Percentiles rank a stretch among this genome's conserved stretches.
phyloP scores from a whole-genome alignment of 2,797 vertebrate genomes.

The Propithecus deckenii region DNA sequence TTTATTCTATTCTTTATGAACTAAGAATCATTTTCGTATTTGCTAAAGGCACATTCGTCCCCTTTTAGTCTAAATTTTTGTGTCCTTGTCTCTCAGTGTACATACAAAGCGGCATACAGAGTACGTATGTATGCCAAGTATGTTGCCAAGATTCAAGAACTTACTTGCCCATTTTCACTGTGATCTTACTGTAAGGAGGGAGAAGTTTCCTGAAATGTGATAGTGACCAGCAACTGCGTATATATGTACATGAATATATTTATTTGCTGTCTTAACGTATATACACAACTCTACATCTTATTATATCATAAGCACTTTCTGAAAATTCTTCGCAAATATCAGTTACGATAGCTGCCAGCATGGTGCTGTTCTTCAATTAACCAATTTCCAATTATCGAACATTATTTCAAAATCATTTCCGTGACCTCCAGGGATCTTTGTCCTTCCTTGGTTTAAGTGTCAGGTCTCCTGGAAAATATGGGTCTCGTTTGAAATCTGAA shows the following conservation, averaged over 20 bases:
- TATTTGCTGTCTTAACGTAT: neutral
- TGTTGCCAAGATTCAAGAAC: neutral
- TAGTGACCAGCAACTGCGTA: neutral
- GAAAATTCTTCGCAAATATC: neutral
- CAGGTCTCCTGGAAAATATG: neutral
- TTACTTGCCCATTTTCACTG: neutral
- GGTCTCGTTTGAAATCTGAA: neutral
- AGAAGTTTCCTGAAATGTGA: neutral
- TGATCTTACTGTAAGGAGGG: neutral
- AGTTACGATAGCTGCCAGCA: neutral
- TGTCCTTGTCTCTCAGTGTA: neutral
- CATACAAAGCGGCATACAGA: no score
- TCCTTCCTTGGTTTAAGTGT: neutral
- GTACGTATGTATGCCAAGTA: no score
- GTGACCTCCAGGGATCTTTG: neutral
- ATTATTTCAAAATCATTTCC: neutral
- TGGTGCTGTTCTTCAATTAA: neutral
- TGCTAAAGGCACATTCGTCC: no score
- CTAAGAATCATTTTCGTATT: no score
- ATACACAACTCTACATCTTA: neutral
- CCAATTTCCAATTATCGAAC: neutral
- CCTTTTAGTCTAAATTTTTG: no score
- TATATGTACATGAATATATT: neutral
- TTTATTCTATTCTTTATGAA: no score
- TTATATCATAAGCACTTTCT: neutral